phyloP scores from a whole-genome alignment of 2,113 vertebrate species.

The Centropus unirufus region DNA sequence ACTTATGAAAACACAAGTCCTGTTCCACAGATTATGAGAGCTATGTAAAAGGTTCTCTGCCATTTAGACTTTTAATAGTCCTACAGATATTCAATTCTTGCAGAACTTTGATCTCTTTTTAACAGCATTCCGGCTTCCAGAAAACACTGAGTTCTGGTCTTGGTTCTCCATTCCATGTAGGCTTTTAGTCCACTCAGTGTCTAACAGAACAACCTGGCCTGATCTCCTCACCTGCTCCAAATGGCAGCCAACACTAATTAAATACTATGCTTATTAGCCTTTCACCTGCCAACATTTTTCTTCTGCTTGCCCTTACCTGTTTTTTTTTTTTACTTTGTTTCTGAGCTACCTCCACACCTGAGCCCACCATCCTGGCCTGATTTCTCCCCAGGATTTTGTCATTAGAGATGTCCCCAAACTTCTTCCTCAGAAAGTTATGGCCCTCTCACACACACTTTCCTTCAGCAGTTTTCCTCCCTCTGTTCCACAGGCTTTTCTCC shows the following conservation, averaged over 20 bases:
- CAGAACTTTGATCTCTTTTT: background rate
- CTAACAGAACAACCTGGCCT: background rate
- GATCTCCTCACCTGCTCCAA: background rate
- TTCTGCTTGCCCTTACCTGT: background rate
- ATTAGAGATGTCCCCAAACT: background rate
- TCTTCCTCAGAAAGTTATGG: background rate
- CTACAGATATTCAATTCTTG: background rate
- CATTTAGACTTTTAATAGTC: background rate
- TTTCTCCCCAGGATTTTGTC: background rate
- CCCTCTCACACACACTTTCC: background rate
- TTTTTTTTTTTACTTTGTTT: background rate
- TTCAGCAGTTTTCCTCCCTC: background rate
- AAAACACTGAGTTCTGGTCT: background rate
- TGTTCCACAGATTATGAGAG: background rate
- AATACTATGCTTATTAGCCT: background rate
- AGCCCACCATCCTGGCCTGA: background rate
- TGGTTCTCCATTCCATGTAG: background rate
- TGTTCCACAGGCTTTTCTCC: background rate
- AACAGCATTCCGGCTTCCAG: background rate
- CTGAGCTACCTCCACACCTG: background rate
- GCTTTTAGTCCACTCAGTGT: background rate
- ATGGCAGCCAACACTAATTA: background rate
- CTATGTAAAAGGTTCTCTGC: background rate
- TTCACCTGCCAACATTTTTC: background rate
- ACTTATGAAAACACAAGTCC: background rate